Evolutionary conservation across 2,888 invertebrate genomes (phyloP).

Genomic region (Dilophus febrilis): DNA sequence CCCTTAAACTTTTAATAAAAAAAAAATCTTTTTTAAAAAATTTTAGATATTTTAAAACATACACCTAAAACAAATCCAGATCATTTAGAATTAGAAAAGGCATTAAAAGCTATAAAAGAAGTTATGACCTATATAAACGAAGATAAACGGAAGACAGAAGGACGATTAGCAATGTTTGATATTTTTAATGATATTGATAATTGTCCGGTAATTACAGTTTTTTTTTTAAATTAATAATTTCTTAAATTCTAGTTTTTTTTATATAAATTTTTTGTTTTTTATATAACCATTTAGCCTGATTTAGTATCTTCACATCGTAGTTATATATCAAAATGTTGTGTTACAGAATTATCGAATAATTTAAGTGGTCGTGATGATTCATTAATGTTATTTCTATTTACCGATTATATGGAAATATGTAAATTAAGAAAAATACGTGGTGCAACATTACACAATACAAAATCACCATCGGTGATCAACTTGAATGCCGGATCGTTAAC

Average conservation of each 20-base stretch:
- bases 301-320: conserved; percentile 83
- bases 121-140: conserved; percentile 96
- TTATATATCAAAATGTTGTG: conserved; percentile 76
- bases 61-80: conserved; percentile 81
- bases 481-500: conserved; percentile 24
- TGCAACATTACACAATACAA: conserved; percentile 38
- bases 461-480: conserved; percentile 50
- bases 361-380: conserved; percentile 74
- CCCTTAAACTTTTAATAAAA: background rate
- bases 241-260: too few species aligned
- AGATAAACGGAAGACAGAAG: conserved; percentile 91
- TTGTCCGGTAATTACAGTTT: conserved; percentile 64
- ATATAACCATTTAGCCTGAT: conserved; percentile 55
- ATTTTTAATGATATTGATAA: conserved; percentile 96
- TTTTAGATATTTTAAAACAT: conserved; percentile 79
- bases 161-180: conserved; percentile 89
- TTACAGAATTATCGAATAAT: conserved; percentile 69
- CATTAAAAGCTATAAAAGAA: conserved; percentile 74
- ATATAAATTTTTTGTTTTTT: background rate
- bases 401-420: conserved; percentile 86
- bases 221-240: conserved; percentile 1
- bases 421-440: conserved; percentile 69
- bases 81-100: conserved; percentile 64
- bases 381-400: conserved; percentile 80
- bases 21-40: background rate